Base-by-base conservation (phyloP, 2,888 invertebrate species). In the Diarsia dahlii region DNA sequence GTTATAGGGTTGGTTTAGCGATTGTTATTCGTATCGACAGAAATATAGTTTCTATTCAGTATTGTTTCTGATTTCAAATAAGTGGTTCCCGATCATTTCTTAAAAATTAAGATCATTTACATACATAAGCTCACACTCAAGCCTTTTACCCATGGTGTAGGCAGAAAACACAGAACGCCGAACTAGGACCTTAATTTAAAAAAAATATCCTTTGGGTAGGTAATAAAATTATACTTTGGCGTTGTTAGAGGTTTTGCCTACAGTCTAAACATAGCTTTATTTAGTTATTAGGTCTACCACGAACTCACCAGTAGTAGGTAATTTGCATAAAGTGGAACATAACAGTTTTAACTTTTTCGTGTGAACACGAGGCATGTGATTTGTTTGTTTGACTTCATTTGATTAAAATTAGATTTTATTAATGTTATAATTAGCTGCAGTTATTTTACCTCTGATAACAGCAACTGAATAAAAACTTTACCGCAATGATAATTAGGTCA, bases 251-350 rank as follows among this genome's bases (percentile, higher is more conserved):
- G 12, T 23, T 28, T 23, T 9, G 8, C 13, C 8, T 1, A 34
- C 34, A 50, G 18, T 56, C 15, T 50, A 63, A 69, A 66, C 63
- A 28, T 39, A 34, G 8, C 58, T 64, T 60, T 72, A 78, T 56
- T 18, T 45, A 8, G 58, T 46, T 65, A 69, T 60, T 52, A 52
- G 28, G 52, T 34, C 58, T 72, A 52, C 34, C 67, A 71, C n/a
- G 56, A 52, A 64, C 15, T 67, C 34, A 45, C 69, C 28, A 50
- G 9, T 23, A 78, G 46, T 18, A 58, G 18, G 39, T 68, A 45
- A 69, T 69, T 68, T 65, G 23, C 50, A 64, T 54, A 68, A 78
- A 64, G 18, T 66, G 60, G 18, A 23, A 28, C 23, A 66, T 77
- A 62, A 45, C 45, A 50, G 23, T 48, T 63, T n/a, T 48, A 45